A percentile compares a stretch with the other conserved stretches of the same genome.
phyloP scores from a whole-genome alignment of 2,113 vertebrate species.

The Oreochromis spilurus region DNA sequence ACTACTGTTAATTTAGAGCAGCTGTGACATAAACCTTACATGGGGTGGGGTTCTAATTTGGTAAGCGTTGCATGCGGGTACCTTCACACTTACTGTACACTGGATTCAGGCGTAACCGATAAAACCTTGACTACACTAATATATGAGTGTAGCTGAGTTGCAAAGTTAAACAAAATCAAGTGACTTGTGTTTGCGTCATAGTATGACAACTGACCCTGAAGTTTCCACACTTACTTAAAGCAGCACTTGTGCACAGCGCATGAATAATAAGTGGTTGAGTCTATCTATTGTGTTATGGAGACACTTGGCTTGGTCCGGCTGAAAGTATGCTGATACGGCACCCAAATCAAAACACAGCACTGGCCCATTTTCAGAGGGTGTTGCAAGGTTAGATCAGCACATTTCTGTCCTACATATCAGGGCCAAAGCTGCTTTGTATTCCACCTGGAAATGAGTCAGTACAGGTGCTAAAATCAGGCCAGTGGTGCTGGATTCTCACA shows the following conservation, averaged over 20 bases:
- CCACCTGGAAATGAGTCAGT: background rate
- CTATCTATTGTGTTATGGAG: background rate
- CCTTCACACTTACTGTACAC: background rate
- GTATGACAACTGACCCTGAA: background rate
- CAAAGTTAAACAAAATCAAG: background rate
- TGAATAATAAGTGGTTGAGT: background rate
- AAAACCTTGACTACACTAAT: background rate
- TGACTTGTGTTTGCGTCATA: background rate
- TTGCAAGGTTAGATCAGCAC: constrained; percentile 52
- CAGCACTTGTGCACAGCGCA: background rate
- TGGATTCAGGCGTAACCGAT: background rate
- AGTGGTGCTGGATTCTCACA: background rate
- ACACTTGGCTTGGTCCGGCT: background rate
- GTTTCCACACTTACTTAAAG: background rate
- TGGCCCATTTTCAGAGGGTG: constrained; percentile 47
- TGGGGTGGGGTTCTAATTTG: background rate
- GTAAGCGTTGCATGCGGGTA: background rate
- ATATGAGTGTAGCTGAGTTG: background rate
- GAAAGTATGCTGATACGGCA: background rate
- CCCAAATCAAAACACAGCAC: constrained; percentile 10
- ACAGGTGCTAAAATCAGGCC: background rate
- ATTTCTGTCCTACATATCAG: constrained; percentile 33
- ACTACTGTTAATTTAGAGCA: no score
- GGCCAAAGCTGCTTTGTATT: constrained; percentile 33
- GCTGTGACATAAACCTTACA: background rate